phyloP scores from a whole-genome alignment of 1,140 invertebrate species.

The Leptonema lineaticorne region DNA sequence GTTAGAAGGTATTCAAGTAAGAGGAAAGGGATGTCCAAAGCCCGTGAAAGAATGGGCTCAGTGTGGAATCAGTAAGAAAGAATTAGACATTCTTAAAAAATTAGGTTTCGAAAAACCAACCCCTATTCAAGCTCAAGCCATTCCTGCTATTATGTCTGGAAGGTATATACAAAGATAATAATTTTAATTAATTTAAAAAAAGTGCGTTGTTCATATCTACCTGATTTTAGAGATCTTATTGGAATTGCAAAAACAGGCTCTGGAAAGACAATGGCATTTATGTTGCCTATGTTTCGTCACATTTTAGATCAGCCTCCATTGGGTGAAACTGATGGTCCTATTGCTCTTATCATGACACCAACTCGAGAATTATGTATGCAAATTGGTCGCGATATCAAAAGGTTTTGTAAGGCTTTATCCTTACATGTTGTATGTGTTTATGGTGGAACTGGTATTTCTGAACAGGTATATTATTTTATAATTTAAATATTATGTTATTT shows the following conservation, averaged over 20 bases:
- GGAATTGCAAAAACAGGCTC: constrained; percentile 99
- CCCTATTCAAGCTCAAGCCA: constrained; percentile 97
- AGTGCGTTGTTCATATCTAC: constrained; percentile 51
- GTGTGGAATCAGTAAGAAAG: constrained; percentile 95
- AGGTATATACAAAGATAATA: too few relatives aligned
- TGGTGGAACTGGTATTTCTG: constrained; percentile 95
- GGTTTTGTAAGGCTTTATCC: constrained; percentile 88
- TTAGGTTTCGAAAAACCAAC: constrained; percentile 96
- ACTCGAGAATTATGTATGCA: constrained; percentile 99
- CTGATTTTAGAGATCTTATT: constrained; percentile 80
- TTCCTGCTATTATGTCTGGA: constrained; percentile 98
- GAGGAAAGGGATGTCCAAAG: constrained; percentile 88
- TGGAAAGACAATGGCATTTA: constrained; percentile 97
- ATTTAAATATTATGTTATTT: constrained; percentile 2
- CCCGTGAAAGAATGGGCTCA: constrained; percentile 98
- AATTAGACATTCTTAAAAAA: constrained; percentile 92
- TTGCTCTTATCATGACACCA: constrained; percentile 96
- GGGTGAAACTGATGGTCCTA: constrained; percentile 95
- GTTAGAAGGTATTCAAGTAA: constrained; percentile 82
- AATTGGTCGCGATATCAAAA: constrained; percentile 95
- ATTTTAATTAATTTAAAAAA: constrained; percentile 10
- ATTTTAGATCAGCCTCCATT: constrained; percentile 92
- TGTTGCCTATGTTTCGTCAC: constrained; percentile 98
- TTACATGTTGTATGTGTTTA: constrained; percentile 95
- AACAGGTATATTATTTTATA: constrained; percentile 61